A percentile compares a stretch with the other conserved stretches of the same genome.
These are phyloP conservation scores for Clunio marinus DNA, from an alignment of 2,888 invertebrate species.

Conservation along the genomic window DNA sequence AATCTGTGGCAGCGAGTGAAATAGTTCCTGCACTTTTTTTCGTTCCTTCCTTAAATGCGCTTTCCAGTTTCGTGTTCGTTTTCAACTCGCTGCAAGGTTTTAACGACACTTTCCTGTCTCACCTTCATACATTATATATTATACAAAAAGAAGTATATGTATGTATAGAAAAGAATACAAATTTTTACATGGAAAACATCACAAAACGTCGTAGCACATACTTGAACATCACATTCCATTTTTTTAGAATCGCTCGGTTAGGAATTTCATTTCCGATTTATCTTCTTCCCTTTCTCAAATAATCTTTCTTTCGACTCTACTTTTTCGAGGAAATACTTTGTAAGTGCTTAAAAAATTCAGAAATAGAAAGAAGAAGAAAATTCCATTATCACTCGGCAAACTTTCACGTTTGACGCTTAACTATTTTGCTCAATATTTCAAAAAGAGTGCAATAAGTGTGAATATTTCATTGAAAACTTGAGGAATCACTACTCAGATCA, in stretches of 20 bases:
- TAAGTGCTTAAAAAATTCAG: no score
- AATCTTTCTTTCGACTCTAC: neutral
- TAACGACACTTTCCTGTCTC: constrained; percentile 4
- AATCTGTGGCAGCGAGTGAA: no score
- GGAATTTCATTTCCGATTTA: neutral
- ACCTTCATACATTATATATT: neutral
- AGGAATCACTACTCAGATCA: neutral
- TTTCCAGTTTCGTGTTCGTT: neutral
- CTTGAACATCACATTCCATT: constrained; percentile 23
- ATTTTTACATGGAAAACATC: constrained; percentile 4
- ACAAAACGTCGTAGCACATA: constrained; percentile 18
- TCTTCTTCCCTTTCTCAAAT: no score
- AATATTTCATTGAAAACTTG: neutral
- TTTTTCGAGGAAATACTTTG: neutral
- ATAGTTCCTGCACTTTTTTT: no score
- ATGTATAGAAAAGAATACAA: neutral
- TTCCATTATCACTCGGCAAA: neutral
- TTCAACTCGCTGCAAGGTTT: no score
- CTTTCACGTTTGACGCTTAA: constrained; percentile 1
- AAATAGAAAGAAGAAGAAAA: no score
- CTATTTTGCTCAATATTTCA: constrained; percentile 14
- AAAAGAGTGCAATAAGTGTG: constrained; percentile 10
- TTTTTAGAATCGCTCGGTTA: constrained; percentile 1
- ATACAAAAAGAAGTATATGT: neutral
- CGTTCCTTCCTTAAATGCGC: no score